Evolutionary conservation across 2,797 vertebrate genomes (phyloP), one percentile per base, ranked within the genome.

Genomic region (Atherinosoma microstoma): DNA sequence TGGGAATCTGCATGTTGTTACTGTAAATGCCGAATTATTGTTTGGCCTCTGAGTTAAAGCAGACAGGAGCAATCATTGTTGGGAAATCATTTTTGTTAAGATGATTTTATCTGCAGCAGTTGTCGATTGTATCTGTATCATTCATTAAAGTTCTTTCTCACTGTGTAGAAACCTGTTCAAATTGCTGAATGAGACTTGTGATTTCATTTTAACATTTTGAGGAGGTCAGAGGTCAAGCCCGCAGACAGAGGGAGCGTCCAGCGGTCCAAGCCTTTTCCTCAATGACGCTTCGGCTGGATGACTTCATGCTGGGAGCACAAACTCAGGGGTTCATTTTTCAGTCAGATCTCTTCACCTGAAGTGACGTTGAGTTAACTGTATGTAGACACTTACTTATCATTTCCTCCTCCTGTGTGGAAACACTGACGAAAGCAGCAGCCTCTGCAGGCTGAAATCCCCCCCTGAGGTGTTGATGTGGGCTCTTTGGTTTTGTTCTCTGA

Each of bases 361-460:
- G 6, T 6, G 34, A 57, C 32, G 40, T 54, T 62, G 0, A 51
- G 12, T 8, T 0, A 35, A 51, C 16, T 60, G 18, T 59, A 53
- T 70, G 59, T 60, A 58, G 5, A 67, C 38, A 29, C 20, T 51
- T 57, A 18, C n/a, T 45, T 40, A 42, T 22, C 47, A 34, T 67
- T 83, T 84, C 60, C 67, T 74, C 42, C 65, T 79, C 64, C 34
- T 32, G 29, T 34, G 24, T 62, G 79, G 84, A 73, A 89, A 84
- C 74, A 22, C 0, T 88, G 87, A 84, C 6, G 54, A 78, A 66
- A 72, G 66, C 54, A 47, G 5, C 58, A 10, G 10, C 53, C 63
- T 51, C 71, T 63, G 75, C 29, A 2, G 56, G 40, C 60, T 78
- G 47, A 71, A 76, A 53, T 36, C 24, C 88, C 83, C 76, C 67